Evolutionary conservation across 2,888 invertebrate species (phyloP).

Genomic region (Phrixothrix hirtus): DNA sequence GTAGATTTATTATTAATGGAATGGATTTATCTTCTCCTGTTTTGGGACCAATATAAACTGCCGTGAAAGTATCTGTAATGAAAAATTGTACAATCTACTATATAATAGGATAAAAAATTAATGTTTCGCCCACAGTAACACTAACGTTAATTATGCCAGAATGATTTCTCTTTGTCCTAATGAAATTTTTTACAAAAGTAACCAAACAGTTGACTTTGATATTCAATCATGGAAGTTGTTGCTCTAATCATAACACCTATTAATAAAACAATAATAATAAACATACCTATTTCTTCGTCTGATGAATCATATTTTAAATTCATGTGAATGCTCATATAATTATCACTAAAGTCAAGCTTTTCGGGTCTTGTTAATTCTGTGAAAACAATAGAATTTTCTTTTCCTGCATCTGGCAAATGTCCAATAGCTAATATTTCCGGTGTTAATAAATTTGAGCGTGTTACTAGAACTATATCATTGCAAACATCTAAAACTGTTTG

Average conservation of each 20-base stretch:
- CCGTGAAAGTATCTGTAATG: conserved; percentile 68
- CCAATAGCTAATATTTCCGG: conserved; percentile 58
- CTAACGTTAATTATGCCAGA: no score
- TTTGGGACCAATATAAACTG: conserved; percentile 66
- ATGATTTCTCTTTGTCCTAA: no score
- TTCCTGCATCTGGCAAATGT: conserved; percentile 53
- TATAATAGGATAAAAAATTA: no score
- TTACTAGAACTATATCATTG: conserved; percentile 59
- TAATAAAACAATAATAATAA: no score
- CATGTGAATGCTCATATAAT: conserved; percentile 56
- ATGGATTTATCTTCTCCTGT: conserved; percentile 56
- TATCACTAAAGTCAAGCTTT: conserved; percentile 52
- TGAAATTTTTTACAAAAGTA: no score
- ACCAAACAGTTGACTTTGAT: no score
- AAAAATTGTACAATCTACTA: no score
- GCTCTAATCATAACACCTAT: no score
- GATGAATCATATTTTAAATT: conserved; percentile 57
- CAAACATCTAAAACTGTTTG: conserved; percentile 60
- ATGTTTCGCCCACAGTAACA: no score
- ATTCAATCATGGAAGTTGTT: no score
- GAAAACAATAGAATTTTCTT: conserved; percentile 56
- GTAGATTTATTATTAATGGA: conserved; percentile 76
- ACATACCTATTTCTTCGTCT: conserved; percentile 61
- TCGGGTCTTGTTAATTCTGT: conserved; percentile 54
- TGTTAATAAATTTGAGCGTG: conserved; percentile 58